Base-by-base conservation (phyloP, 2,797 vertebrate species). In the Sebastiscus albofasciatus region DNA sequence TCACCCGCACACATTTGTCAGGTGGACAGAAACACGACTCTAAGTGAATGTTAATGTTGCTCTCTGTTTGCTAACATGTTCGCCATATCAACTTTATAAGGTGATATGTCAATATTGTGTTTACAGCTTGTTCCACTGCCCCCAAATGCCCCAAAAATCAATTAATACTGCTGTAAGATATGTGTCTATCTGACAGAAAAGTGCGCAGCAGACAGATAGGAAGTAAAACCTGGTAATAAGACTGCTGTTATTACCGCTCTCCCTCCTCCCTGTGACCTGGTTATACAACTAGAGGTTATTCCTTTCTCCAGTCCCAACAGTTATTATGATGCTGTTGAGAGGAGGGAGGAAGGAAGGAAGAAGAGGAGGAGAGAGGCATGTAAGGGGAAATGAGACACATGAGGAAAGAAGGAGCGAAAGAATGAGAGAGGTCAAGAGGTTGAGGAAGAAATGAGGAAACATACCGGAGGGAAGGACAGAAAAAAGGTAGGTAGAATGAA, bases 261-360 rank as follows among this genome's bases (percentile, higher is more conserved):
- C 20, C 20, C 24, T 14, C 55, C 73, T 73, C 31, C 26, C 26
- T 16, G 16, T 75, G 60, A 78, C 79, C 66, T 58, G 56, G n/a
- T 81, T 77, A 66, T 56, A 49, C 54, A 77, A 55, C 26, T 18
- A 34, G 61, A 71, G 67, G 71, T 75, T 62, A 62, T 71, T 62
- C 46, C 46, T 74, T 24, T 62, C 46, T 62, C 34, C 49, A 46
- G 42, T 18, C 24, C 39, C 39, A 65, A 34, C 18, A 29, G 6
- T 68, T 66, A 69, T 34, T 55, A 60, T 73, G 26, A 60, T 16
- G 36, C 54, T 56, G n/a, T 20, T 60, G 31, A 61, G 72, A 29
- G 6, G 39, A 74, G 6, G 22, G 31, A 34, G 34, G 26, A 46
- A 54, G 26, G 49, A 33, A 16, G 33, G 36, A 39, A 39, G 36